Base-by-base conservation (phyloP, 1,140 invertebrate genomes). In the Halictus rubicundus region DNA sequence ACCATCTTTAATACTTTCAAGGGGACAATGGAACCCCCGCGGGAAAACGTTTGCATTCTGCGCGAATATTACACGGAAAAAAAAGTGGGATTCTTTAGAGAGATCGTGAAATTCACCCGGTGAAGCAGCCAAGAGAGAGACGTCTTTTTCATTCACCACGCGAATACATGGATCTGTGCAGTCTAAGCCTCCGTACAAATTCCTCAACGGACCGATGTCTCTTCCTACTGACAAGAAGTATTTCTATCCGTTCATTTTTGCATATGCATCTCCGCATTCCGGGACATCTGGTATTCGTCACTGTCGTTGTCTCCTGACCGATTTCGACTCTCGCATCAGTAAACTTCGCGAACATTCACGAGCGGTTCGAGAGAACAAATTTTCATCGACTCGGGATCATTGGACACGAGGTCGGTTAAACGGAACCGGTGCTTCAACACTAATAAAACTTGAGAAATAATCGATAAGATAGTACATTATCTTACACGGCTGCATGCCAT, bases 201-300 rank as follows among this genome's bases (percentile, higher is more conserved):
- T 81, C 71, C 78, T 60, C 59, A 60, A 69, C 78, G 69, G 42
- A 21, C 57, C 66, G 65, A 78, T 73, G 78, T 60, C 32, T 54
- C 32, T 78, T 70, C 66, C 71, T 37, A 19, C 42, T 59, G 54
- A 60, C 46, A 78, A 82, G 57, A 68, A 82, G 54, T 78, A 77
- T 86, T 83, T 83, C 64, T 70, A 14, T 72, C 57, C 71, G n/a
- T n/a, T 23, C 59, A 39, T 80, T 80, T 83, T 83, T 71, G 57
- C 73, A 52, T 60, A 73, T 71, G 57, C 70, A 66, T 63, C 21
- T 46, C 68, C 16, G 65, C 77, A 84, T 39, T 78, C 54, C 66
- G 3, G 25, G 16, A 42, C 68, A 81, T 81, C 80, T 65, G 27
- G 37, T 57, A 49, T 23, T 59, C 25, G 54, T 37, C 27, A 65